Evolutionary conservation across 2,113 vertebrate genomes (phyloP).

Genomic region (Strigops habroptila): DNA sequence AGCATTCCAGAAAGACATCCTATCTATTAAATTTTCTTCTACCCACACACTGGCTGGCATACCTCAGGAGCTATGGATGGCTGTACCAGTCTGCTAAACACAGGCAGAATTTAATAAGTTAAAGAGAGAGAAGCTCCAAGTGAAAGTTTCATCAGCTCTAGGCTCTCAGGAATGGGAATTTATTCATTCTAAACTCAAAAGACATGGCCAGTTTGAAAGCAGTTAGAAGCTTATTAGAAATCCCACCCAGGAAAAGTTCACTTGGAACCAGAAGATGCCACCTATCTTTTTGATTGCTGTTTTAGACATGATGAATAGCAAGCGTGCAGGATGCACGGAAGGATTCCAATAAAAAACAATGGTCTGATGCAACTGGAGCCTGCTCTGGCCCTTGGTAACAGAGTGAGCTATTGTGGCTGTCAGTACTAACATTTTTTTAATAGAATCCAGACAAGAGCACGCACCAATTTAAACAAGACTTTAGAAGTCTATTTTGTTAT

Average conservation of each 20-base stretch:
- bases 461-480: constrained; percentile 2
- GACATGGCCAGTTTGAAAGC: not conserved
- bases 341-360: constrained; percentile 7
- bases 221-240: not conserved
- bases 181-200: not conserved
- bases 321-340: not conserved
- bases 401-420: constrained; percentile 6
- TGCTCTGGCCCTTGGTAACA: not conserved
- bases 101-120: not conserved
- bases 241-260: not conserved
- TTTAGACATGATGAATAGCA: not conserved
- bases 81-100: not conserved
- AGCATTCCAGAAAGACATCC: not conserved
- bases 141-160: not conserved
- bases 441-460: constrained; percentile 22
- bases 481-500: not conserved
- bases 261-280: not conserved
- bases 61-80: not conserved
- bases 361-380: constrained; percentile 33
- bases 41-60: not conserved
- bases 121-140: not conserved
- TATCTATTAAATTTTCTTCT: not conserved
- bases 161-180: not conserved
- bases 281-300: not conserved
- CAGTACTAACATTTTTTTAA: not conserved